Evolutionary conservation across 2,888 invertebrate species (phyloP), one percentile per base, ranked within the genome.

Genomic region (Lypha dubia): DNA sequence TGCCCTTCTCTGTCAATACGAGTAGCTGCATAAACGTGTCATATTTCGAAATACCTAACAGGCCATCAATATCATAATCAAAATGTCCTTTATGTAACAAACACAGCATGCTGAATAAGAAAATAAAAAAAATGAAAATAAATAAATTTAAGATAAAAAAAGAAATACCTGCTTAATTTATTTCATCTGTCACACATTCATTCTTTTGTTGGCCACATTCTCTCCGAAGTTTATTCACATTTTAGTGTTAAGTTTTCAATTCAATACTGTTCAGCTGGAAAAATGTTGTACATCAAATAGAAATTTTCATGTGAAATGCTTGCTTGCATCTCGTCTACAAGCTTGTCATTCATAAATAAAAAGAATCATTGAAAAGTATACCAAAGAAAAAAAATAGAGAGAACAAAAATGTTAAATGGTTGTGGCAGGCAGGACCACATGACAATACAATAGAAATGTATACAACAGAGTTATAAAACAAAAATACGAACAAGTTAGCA

Each of bases 41-140:
- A 76, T 84, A 86, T 85, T 86, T 86, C 49, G 22, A 73, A 58
- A 75, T 81, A 83, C 84, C 79, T 83, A 86, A 83, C 84, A 88
- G 88, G 86, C 86, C 88, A 88, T 88, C 87, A 87, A 58, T 77
- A 77, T 67, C 32, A 35, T 76, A 73, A 71, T 7, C 70, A 28
- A 56, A 67, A 41, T 75, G 60, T 68, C 56, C 76, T 75, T 80
- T 68, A 15, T 24, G 41, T 17, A 32, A 82, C 28, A 75, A 38
- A 38, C 3, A 13, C 15, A 56, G 24, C 32, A 62, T n/a, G n/a
- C n/a, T n/a, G n/a, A 46, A 63, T 13, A 58, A 62, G 1, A 44
- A 44, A 44, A 6, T 41, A 41, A 41, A 41, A 41, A 13, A 71
- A 71, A 6, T n/a, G 17, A 7, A 35, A 44, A 38, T 13, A 13